A percentile compares a stretch with the other conserved stretches of the same genome.
These are phyloP conservation scores for Engraulis encrasicolus DNA, from an alignment of 2,113 vertebrate genomes.

Conservation along the genomic window DNA sequence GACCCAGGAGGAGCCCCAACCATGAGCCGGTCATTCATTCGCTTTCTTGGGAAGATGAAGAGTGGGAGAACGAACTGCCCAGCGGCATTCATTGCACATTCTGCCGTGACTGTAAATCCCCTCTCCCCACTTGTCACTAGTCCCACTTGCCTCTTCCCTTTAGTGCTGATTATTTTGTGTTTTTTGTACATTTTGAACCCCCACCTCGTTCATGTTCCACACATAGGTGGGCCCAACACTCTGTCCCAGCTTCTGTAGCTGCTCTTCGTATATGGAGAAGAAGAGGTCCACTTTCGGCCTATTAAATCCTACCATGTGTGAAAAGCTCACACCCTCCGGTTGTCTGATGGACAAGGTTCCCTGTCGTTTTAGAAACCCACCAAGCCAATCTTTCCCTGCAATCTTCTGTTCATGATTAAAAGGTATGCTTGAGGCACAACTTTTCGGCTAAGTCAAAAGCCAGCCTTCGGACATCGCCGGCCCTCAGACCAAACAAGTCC, in stretches of 20 bases:
- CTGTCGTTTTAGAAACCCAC: constrained; percentile 7
- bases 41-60: too few species aligned
- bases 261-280: neutral
- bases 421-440: constrained; percentile 2
- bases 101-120: neutral
- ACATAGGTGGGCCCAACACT: neutral
- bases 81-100: neutral
- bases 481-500: neutral
- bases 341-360: neutral
- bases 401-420: constrained; percentile 15
- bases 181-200: neutral
- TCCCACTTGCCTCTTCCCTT: neutral
- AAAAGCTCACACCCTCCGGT: too few species aligned
- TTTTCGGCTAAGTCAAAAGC: neutral
- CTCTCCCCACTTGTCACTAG: neutral
- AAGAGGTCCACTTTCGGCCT: too few species aligned
- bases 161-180: neutral
- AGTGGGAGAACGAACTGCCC: too few species aligned
- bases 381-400: too few species aligned
- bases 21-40: neutral
- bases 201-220: neutral
- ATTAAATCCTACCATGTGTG: too few species aligned
- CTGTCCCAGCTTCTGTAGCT: neutral
- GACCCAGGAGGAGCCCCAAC: too few species aligned
- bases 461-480: neutral